phyloP scores from a whole-genome alignment of 2,888 invertebrate species.

The Ethmia dodecea region DNA sequence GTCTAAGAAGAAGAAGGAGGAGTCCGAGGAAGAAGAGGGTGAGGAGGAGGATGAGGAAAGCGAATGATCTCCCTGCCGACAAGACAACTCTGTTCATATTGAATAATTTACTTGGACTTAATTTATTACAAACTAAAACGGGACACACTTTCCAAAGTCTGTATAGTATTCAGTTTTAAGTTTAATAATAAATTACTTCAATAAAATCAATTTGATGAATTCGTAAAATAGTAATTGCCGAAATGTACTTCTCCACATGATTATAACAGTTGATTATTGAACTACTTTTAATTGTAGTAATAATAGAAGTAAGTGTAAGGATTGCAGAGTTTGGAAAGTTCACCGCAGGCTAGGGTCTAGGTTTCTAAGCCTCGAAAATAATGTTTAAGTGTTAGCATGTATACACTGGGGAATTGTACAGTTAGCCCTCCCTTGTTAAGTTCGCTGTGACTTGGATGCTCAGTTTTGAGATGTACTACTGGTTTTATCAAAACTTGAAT shows the following conservation, averaged over 20 bases:
- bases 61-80: slow-evolving; percentile 76
- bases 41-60: slow-evolving; percentile 81
- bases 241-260: slow-evolving; percentile 42
- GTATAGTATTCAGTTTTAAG: slow-evolving; percentile 17
- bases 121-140: slow-evolving; percentile 75
- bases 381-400: slow-evolving; percentile 76
- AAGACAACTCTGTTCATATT: slow-evolving; percentile 71
- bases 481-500: slow-evolving; percentile 68
- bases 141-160: slow-evolving; percentile 75
- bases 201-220: too few species aligned
- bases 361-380: slow-evolving; percentile 71
- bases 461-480: slow-evolving; percentile 60
- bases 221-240: too few species aligned
- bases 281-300: slow-evolving; percentile 43
- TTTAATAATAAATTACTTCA: slow-evolving; percentile 2
- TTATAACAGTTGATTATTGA: too few species aligned
- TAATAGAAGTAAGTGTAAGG: slow-evolving; percentile 38
- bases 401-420: slow-evolving; percentile 76
- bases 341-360: slow-evolving; percentile 69
- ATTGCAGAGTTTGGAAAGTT: slow-evolving; percentile 74
- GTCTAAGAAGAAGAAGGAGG: slow-evolving; percentile 80
- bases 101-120: slow-evolving; percentile 77
- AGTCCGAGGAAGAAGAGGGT: slow-evolving; percentile 80
- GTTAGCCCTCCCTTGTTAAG: slow-evolving; percentile 77
- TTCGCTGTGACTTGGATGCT: slow-evolving; percentile 75